Conservation (phyloP, 2,888 invertebrate species). For the Bimastos eiseni region DNA sequence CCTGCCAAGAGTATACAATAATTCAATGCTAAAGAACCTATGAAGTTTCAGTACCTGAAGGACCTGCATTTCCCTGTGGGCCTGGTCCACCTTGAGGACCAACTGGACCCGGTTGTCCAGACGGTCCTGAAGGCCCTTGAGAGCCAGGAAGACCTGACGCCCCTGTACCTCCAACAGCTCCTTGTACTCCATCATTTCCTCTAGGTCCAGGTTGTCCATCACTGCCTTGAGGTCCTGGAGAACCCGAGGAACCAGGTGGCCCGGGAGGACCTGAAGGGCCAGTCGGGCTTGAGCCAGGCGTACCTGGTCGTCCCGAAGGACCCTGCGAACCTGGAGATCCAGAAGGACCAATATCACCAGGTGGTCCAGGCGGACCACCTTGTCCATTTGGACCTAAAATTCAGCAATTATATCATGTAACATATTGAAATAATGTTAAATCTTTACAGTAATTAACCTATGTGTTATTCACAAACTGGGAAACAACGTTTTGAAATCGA, state of each 20-base stretch:
- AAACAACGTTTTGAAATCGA: not conserved
- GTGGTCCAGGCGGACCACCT: slow-evolving; percentile 18
- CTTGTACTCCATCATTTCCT: slow-evolving; percentile 9
- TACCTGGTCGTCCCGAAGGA: slow-evolving; percentile 36
- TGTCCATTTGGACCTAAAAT: not conserved
- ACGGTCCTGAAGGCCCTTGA: slow-evolving; percentile 16
- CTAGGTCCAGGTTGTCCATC: slow-evolving; percentile 33
- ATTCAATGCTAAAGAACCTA: not conserved
- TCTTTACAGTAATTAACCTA: not conserved
- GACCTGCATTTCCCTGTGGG: slow-evolving; percentile 37
- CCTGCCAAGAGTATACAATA: not conserved
- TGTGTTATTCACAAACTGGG: not conserved
- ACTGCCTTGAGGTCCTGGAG: slow-evolving; percentile 32
- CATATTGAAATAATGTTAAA: not conserved
- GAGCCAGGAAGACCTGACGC: slow-evolving; percentile 26
- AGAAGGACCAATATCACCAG: slow-evolving; percentile 36
- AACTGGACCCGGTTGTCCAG: slow-evolving; percentile 34
- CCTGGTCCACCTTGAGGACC: slow-evolving; percentile 38
- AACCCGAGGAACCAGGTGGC: slow-evolving; percentile 28
- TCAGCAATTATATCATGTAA: not conserved
- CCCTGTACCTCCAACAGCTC: not conserved
- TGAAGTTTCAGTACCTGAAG: slow-evolving; percentile 31
- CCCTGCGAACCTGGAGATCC: slow-evolving; percentile 37
- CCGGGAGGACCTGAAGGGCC: slow-evolving; percentile 36
- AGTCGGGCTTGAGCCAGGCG: slow-evolving; percentile 35